phyloP scores from a whole-genome alignment of 1,140 invertebrate genomes.

The Watersipora subatra region DNA sequence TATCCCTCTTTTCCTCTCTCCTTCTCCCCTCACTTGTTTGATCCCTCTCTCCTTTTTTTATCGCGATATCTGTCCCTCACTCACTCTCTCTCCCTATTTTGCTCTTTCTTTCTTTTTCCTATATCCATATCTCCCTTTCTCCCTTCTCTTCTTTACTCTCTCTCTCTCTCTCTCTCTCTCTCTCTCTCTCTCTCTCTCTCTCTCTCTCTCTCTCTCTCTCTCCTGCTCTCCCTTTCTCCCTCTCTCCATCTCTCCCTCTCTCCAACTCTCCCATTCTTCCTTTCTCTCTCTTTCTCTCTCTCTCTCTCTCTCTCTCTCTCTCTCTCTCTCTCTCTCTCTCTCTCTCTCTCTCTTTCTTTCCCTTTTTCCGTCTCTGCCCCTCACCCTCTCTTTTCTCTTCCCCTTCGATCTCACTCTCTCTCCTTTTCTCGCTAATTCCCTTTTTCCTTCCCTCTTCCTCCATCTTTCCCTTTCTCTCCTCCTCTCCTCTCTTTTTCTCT shows the following conservation, averaged over 20 bases:
- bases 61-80: background rate
- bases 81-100: background rate
- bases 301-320: background rate
- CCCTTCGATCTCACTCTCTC: too few species aligned
- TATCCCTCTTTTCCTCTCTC: background rate
- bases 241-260: background rate
- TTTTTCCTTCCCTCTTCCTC: constrained; percentile 5
- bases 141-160: too few species aligned
- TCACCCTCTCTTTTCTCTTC: background rate
- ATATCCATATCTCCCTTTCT: too few species aligned
- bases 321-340: background rate
- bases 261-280: background rate
- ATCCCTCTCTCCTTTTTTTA: background rate
- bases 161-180: too few species aligned
- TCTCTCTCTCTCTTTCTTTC: background rate
- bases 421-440: too few species aligned
- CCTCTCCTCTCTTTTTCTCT: background rate
- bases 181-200: constrained; percentile 11
- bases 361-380: background rate
- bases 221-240: background rate
- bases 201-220: constrained; percentile 10
- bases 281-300: background rate
- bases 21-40: background rate
- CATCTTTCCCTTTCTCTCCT: background rate
- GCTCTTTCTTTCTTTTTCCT: too few species aligned